Base-by-base conservation (phyloP, 2,113 vertebrate genomes). In the Machaerirhynchus nigripectus region DNA sequence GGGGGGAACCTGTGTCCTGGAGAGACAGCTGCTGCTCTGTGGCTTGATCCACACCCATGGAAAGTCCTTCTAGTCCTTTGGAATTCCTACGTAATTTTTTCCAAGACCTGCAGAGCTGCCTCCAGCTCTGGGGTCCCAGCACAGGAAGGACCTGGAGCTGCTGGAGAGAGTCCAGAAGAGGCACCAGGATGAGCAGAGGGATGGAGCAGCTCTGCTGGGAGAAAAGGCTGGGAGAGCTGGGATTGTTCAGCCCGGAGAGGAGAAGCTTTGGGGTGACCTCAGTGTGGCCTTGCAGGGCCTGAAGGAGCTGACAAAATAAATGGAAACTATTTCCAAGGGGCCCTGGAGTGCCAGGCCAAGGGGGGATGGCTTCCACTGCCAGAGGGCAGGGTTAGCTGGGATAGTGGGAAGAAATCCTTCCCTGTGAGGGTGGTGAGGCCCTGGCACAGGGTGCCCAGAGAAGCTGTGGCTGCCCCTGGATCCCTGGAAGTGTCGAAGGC, bases 241-340 rank as follows among this genome's bases (percentile, higher is more conserved):
- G 6, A 4, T 11, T 46, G 64, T 13, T 69, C 75, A 87, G 35
- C n/a, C 16, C 70, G 46, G 46, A 39, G 55, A n/a, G 0, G 39
- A 46, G 64, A 53, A 78, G 44, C 5, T 77, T 31, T 5, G 4
- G n/a, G 6, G 0, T 56, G 35, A 64, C 6, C 10, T 31, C 0
- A 10, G 0, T 30, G 42, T 42, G 42, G 35, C 42, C 50, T 64
- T 56, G 0, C 49, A 49, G 40, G 1, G 0, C 0, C 42, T 88
- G 44, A 73, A 73, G 68, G 37, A 44, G 10, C 13, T 2, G 6
- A 9, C 11, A 46, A 13, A 30, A 46, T 42, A 42, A 3, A 64
- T 23, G 31, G 16, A 57, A 10, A 37, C 1, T 3, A 6, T 50
- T 42, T 37, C 35, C 31, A 42, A 50, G 14, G 11, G 26, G 39